Conservation (phyloP, 2,888 invertebrate species). For the Argynnis bischoffii region DNA sequence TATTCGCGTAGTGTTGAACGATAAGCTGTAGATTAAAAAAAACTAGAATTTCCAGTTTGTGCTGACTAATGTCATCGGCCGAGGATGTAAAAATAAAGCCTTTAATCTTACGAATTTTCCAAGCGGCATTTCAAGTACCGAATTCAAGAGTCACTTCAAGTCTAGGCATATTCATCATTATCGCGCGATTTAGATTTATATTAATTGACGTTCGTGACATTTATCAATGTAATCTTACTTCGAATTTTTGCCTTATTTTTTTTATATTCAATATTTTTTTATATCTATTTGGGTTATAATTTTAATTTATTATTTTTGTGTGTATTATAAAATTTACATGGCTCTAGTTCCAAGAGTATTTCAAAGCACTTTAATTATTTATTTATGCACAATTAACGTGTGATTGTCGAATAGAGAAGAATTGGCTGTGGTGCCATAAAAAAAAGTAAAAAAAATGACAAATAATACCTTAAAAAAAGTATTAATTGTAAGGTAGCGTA, state of each 20-base stretch:
- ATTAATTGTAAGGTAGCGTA: slow-evolving; percentile 73
- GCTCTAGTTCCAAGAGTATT: slow-evolving; percentile 26
- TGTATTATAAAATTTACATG: neutral
- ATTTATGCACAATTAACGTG: slow-evolving; percentile 63
- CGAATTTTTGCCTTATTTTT: neutral
- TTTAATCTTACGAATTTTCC: slow-evolving; percentile 5
- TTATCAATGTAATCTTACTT: neutral
- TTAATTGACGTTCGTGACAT: slow-evolving; percentile 4
- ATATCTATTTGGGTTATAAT: neutral
- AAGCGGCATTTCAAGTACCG: neutral
- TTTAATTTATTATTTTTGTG: neutral
- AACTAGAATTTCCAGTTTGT: neutral
- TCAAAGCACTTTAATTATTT: slow-evolving; percentile 42
- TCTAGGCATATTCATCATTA: neutral
- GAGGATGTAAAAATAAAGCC: neutral
- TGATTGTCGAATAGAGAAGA: slow-evolving; percentile 55
- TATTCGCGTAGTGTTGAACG: too few species aligned
- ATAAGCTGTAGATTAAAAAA: neutral
- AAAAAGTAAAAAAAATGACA: slow-evolving; percentile 74
- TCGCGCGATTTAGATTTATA: slow-evolving; percentile 6
- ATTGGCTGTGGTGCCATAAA: slow-evolving; percentile 78
- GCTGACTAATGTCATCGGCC: neutral
- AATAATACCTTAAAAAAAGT: slow-evolving; percentile 78
- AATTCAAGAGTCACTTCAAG: slow-evolving; percentile 11
- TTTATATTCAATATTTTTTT: too few species aligned